Evolutionary conservation across 2,888 invertebrate species (phyloP).

Genomic region (Xestoiulus laeticollis): DNA sequence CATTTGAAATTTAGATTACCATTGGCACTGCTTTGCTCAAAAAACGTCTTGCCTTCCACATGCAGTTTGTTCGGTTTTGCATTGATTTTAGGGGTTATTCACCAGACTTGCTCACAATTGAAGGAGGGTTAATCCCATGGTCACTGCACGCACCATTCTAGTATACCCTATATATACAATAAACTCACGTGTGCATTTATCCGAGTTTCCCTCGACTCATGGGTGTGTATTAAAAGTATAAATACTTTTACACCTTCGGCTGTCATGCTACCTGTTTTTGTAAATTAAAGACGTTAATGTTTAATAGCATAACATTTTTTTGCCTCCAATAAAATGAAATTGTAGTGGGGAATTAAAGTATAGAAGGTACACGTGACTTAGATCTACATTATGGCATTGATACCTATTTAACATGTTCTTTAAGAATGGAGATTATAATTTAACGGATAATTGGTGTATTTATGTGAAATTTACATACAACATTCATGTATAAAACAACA

Average conservation of each 20-base stretch:
- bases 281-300: neutral
- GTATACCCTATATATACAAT: neutral
- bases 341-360: neutral
- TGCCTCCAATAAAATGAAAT: neutral
- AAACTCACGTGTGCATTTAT: neutral
- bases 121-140: neutral
- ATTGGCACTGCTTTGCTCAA: neutral
- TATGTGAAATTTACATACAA: no score
- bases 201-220: neutral
- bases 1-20: neutral
- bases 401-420: no score
- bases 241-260: neutral
- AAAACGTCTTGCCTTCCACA: neutral
- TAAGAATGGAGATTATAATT: no score
- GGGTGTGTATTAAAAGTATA: neutral
- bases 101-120: neutral
- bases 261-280: neutral
- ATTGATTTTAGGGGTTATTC: conserved; percentile 41
- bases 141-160: neutral
- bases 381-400: no score
- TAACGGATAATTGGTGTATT: no score
- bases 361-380: neutral
- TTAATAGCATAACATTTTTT: neutral
- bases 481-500: no score
- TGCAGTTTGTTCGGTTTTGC: neutral